A percentile compares a stretch with the other conserved stretches of the same genome.
These are phyloP conservation scores for Mesorhabditis sp. DNA, from an alignment of 2,888 invertebrate genomes.

Conservation along the genomic window DNA sequence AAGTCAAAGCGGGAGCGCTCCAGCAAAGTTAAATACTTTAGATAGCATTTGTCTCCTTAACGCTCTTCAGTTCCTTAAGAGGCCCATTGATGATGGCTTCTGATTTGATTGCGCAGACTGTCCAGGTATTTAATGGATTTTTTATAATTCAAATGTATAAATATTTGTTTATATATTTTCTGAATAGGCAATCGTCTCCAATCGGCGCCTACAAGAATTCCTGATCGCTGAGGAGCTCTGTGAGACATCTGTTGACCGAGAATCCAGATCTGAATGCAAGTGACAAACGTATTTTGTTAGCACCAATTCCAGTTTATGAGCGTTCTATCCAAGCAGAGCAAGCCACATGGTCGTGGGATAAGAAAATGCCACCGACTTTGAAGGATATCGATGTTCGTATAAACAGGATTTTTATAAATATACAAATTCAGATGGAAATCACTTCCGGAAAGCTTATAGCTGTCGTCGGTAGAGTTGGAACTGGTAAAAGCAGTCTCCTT, in stretches of 20 bases:
- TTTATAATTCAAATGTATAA: neutral
- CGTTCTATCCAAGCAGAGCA: slow-evolving; percentile 26
- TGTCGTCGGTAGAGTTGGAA: slow-evolving; percentile 34
- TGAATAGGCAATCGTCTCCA: slow-evolving; percentile 42
- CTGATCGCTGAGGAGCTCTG: slow-evolving; percentile 34
- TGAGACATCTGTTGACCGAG: slow-evolving; percentile 19
- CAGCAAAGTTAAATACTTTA: neutral
- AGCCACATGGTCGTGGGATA: slow-evolving; percentile 29
- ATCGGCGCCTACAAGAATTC: slow-evolving; percentile 49
- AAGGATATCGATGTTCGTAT: slow-evolving; percentile 24
- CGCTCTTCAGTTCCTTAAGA: slow-evolving; percentile 81
- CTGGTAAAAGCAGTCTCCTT: slow-evolving; percentile 38
- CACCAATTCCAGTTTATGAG: slow-evolving; percentile 24
- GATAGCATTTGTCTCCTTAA: slow-evolving; percentile 90
- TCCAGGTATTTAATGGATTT: slow-evolving; percentile 34
- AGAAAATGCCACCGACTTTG: slow-evolving; percentile 15
- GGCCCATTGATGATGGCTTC: slow-evolving; percentile 62
- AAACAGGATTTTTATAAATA: neutral
- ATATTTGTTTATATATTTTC: neutral
- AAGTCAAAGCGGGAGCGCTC: no score
- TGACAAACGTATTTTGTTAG: neutral
- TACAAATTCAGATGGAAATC: neutral
- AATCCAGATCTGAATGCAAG: slow-evolving; percentile 28
- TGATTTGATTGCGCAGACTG: slow-evolving; percentile 52
- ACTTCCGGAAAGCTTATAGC: slow-evolving; percentile 21